phyloP scores from a whole-genome alignment of 2,113 vertebrate species.

The Bombycilla garrulus region DNA sequence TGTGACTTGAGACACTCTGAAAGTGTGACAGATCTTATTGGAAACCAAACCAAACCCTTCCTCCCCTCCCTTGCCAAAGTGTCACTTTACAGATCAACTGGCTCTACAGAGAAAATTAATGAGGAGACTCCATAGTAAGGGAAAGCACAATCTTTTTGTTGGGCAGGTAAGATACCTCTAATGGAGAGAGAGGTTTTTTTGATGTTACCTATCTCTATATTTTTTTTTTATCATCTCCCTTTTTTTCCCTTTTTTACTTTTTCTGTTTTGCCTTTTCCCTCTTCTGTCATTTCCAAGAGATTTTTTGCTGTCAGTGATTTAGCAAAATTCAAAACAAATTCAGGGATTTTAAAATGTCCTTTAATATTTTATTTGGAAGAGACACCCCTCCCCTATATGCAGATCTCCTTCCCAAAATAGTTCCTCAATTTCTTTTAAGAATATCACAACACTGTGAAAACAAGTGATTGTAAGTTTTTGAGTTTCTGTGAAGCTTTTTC shows the following conservation, averaged over 20 bases:
- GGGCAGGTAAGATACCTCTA: background rate
- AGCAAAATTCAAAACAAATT: background rate
- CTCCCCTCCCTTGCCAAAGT: background rate
- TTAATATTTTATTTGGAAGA: background rate
- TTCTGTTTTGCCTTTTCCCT: background rate
- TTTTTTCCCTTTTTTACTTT: background rate
- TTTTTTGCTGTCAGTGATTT: background rate
- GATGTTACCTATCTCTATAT: background rate
- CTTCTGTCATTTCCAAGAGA: background rate
- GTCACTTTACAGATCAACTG: background rate
- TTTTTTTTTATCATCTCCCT: too few species aligned
- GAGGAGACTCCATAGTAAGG: background rate
- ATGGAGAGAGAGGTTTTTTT: background rate
- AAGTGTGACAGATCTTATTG: background rate
- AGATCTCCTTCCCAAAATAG: background rate
- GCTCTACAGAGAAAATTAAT: background rate
- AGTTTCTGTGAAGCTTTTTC: background rate
- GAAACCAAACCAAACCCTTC: background rate
- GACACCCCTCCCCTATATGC: background rate
- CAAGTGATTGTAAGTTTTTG: background rate
- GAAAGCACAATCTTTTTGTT: background rate
- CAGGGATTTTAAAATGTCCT: background rate
- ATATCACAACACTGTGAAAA: background rate
- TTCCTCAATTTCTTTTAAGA: background rate
- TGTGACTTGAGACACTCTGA: background rate